Percentiles rank a stretch among this genome's conserved stretches.
Conservation (phyloP, 2,888 invertebrate genomes). For the Diogma glabrata region DNA sequence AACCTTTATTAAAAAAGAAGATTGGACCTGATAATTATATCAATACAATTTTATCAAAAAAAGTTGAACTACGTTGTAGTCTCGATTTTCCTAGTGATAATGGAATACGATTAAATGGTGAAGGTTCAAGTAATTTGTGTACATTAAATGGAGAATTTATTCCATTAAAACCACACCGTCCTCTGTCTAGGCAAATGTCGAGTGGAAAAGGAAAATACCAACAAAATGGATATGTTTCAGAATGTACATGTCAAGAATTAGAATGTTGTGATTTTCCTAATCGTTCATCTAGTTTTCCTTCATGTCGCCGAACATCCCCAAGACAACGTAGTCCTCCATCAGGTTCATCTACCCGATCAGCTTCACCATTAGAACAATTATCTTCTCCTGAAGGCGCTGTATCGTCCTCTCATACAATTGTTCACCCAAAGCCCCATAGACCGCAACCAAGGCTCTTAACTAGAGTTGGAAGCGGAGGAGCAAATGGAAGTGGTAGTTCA, state of each 20-base stretch:
- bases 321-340: constrained; percentile 34
- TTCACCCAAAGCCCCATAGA: constrained; percentile 24
- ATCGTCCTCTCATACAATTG: constrained; percentile 15
- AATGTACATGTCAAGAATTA: background rate
- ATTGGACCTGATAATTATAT: constrained; percentile 65
- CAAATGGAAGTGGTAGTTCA: constrained; percentile 23
- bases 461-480: constrained; percentile 35
- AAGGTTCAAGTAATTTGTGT: constrained; percentile 21
- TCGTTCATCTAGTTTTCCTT: constrained; percentile 17
- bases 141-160: constrained; percentile 25
- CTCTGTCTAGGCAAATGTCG: constrained; percentile 53
- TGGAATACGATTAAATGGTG: constrained; percentile 3
- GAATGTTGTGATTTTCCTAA: constrained; percentile 3
- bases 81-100: background rate
- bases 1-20: constrained; percentile 49
- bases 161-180: constrained; percentile 50
- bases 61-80: constrained; percentile 21
- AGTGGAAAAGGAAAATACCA: constrained; percentile 39
- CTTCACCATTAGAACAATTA: constrained; percentile 32
- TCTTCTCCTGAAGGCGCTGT: constrained; percentile 20
- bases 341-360: constrained; percentile 35
- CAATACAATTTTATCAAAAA: constrained; percentile 41
- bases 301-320: constrained; percentile 27
- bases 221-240: constrained; percentile 21
- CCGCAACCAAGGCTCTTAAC: constrained; percentile 53